Evolutionary conservation across 2,113 vertebrate species (phyloP), one percentile per base, ranked within the genome.

Genomic region (Etheostoma cragini): DNA sequence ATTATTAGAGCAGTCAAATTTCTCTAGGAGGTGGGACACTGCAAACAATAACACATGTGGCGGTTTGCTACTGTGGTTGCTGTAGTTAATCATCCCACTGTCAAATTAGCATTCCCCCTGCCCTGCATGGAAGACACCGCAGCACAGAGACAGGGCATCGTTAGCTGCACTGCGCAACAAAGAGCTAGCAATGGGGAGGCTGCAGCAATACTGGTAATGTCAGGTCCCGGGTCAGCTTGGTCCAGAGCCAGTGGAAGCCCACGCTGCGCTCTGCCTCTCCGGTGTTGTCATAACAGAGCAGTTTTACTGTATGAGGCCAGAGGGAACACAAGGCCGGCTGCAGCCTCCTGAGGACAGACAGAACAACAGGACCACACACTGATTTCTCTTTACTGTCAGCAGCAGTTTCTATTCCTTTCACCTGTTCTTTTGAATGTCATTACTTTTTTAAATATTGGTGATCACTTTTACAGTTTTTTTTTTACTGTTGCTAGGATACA

Each of bases 11-110:
- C 75, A 82, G 81, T 84, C 87, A 88, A 76, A 81, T 81, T 83
- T 70, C 85, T 80, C 70, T 78, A 80, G 87, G 89, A 88, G 88
- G 80, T 78, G 71, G 47, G 81, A 82, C 79, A 80, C 60, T 67
- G 79, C 26, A 82, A 84, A 94, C 84, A 94, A 93, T 85, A 56
- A 69, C 61, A 72, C 50, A 78, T 84, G 81, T 91, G 81, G 80
- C 75, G 6, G 64, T 75, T 86, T 72, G 87, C 83, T 84, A 87
- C 80, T 84, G 82, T 72, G 56, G 49, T 72, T 78, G 70, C 81
- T 89, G 90, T 67, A 91, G 90, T 94, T 90, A 91, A 89, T 94
- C 93, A 94, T 90, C 82, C 78, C 62, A 85, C 86, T 91, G 92
- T 93, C 93, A 94, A 85, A 92, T 89, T 87, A 93, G 79, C 81